Evolutionary conservation across 2,113 vertebrate genomes (phyloP).

Genomic region (Andinoacara biseriatus): DNA sequence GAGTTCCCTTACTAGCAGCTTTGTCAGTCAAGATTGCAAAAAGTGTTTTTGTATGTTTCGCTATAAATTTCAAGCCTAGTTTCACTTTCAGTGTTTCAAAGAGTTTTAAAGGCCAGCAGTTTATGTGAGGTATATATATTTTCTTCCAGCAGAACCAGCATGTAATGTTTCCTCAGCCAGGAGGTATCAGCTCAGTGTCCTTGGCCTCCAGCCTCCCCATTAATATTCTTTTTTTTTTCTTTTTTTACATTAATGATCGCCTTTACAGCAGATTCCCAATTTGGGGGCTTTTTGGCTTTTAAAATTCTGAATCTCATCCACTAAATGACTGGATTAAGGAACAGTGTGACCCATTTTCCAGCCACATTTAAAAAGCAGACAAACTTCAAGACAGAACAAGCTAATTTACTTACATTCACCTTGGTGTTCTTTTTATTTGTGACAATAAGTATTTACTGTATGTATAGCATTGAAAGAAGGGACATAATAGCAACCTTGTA

Average conservation of each 20-base stretch:
- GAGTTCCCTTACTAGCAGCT: not conserved
- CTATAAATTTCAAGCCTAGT: not conserved
- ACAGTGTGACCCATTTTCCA: not conserved
- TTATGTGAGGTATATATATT: not conserved
- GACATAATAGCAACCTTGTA: not conserved
- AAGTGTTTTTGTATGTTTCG: not conserved
- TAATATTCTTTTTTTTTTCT: not conserved
- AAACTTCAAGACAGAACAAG: not conserved
- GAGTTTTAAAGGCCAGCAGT: not conserved
- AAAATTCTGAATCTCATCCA: not conserved
- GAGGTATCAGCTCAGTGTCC: not conserved
- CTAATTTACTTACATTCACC: not conserved
- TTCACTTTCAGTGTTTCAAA: not conserved
- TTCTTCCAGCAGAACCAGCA: not conserved
- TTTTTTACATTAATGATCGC: conserved; percentile 1
- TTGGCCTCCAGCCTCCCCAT: not conserved
- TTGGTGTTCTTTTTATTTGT: not conserved
- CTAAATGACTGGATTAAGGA: not conserved
- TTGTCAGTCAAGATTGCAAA: not conserved
- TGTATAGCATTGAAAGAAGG: not conserved
- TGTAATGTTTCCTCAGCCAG: not conserved
- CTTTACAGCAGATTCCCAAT: not conserved
- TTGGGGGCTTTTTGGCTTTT: not conserved
- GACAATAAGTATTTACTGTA: not conserved
- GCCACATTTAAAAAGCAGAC: not conserved